Evolutionary conservation across 2,113 vertebrate genomes (phyloP).

Genomic region (Epinephelus moara): DNA sequence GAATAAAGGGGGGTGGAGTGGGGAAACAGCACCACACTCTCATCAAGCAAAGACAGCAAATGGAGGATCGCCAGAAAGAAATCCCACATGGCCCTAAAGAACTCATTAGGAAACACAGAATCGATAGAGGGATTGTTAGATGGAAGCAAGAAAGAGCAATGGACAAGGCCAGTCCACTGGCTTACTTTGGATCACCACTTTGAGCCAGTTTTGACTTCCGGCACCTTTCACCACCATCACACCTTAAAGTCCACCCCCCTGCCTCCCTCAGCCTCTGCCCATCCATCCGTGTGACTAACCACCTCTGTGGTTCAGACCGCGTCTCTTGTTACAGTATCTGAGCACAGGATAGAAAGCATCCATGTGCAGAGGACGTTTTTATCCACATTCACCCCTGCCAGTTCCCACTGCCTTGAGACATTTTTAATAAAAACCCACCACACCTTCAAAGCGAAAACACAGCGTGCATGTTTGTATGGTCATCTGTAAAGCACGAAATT

Average conservation of each 20-base stretch:
- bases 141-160: constrained; percentile 41
- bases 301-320: constrained; percentile 31
- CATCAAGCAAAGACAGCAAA: constrained; percentile 58
- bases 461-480: constrained; percentile 10
- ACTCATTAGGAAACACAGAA: constrained; percentile 77
- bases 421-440: constrained; percentile 48
- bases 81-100: constrained; percentile 71
- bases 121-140: constrained; percentile 70
- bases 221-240: constrained; percentile 59
- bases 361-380: constrained; percentile 66
- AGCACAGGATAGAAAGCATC: constrained; percentile 53
- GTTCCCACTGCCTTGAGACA: constrained; percentile 44
- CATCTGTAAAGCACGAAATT: constrained; percentile 39
- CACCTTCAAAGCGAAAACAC: constrained; percentile 39
- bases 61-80: constrained; percentile 66
- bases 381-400: constrained; percentile 53
- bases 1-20: constrained; percentile 4
- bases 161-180: constrained; percentile 46
- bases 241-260: constrained; percentile 22
- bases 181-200: constrained; percentile 63
- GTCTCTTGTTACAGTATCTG: constrained; percentile 65
- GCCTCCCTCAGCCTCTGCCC: constrained; percentile 35
- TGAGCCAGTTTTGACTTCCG: constrained; percentile 67
- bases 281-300: constrained; percentile 57
- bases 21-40: constrained; percentile 29